Conservation (phyloP, 2,797 vertebrate genomes). For the Muscicapa striata region DNA sequence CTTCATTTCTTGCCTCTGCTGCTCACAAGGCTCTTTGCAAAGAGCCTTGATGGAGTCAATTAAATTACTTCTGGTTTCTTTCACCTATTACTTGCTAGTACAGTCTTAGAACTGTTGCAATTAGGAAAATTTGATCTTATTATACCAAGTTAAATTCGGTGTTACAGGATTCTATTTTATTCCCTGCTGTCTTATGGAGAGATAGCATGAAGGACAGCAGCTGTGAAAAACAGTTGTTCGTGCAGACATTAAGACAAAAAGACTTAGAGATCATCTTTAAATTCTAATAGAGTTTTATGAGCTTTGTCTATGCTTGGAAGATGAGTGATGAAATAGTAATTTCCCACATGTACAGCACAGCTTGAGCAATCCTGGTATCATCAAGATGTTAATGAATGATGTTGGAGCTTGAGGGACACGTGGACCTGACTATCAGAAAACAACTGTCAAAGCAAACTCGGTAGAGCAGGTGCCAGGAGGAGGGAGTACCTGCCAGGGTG, state of each 20-base stretch:
- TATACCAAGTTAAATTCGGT: conserved; percentile 30
- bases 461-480: not conserved
- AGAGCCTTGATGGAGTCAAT: not conserved
- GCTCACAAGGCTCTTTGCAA: not conserved
- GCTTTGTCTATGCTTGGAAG: not conserved
- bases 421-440: not conserved
- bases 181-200: conserved; percentile 16
- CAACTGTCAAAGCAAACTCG: not conserved
- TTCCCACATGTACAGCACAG: not conserved
- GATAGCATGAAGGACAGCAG: not conserved
- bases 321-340: not conserved
- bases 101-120: not conserved
- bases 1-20: not conserved
- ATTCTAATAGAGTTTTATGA: conserved; percentile 12
- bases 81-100: conserved; percentile 18
- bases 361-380: not conserved
- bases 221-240: not conserved
- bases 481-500: not conserved
- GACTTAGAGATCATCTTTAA: not conserved
- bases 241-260: not conserved
- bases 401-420: not conserved
- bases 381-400: not conserved
- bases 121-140: conserved; percentile 21
- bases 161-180: conserved; percentile 11
- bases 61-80: conserved; percentile 33